Base-by-base conservation (phyloP, 2,888 invertebrate genomes). In the Melitaea athalia region DNA sequence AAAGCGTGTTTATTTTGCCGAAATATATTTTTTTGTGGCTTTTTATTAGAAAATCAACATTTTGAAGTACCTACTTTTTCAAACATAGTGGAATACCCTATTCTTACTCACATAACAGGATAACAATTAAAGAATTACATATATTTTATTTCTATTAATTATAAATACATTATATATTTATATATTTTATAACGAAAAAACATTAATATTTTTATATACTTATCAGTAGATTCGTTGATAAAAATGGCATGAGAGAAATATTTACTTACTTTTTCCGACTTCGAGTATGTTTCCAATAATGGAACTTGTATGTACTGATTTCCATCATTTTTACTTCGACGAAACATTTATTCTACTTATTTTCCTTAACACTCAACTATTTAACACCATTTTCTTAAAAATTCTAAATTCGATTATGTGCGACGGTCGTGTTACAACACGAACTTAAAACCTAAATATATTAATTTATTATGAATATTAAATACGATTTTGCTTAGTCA, bases 241-340 rank as follows among this genome's bases (percentile, higher is more conserved):
- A 38, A 38, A 38, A 38, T 38, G 38, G 5, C 38, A 7, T 2
- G 38, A 38, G 38, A 11, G 15, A 50, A 50, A 50, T 7, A 50
- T 15, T 50, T 5, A 71, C 72, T 72, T 63, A 74, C 74, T 55
- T 52, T 55, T 64, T 55, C 55, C n/a, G 12, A 43, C 24, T 57
- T 60, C 43, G 61, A 52, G 55, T 80, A 79, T 50, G 76, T 74
- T 68, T 86, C 83, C 84, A 83, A 87, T 59, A 90, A 62, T 55
- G 83, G 81, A 74, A 89, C 73, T 77, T 82, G 77, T 1, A 81
- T 83, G 64, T 87, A 88, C 72, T 84, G 78, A 74, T 62, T 73
- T 38, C 72, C 75, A 74, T 80, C 81, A 73, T 80, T 82, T 78
- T 81, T 83, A 76, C 78, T 88, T 75, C 89, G 82, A 69, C 89